A percentile compares a stretch with the other conserved stretches of the same genome.
These are phyloP conservation scores for Bufotes viridis DNA, from an alignment of 2,797 vertebrate species.

Conservation along the genomic window DNA sequence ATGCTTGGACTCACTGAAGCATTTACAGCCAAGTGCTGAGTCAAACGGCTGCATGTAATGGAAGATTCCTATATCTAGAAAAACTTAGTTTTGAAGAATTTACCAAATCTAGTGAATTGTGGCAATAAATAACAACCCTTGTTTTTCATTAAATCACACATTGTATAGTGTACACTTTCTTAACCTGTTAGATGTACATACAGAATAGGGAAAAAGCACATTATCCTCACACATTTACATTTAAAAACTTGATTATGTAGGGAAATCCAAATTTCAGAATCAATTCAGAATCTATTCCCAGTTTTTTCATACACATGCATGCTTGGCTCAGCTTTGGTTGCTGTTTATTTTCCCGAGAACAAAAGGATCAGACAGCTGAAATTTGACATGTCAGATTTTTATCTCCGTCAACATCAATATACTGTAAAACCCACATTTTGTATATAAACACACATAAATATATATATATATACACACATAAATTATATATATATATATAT, in stretches of 20 bases:
- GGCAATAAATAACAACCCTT: slow-evolving; percentile 32
- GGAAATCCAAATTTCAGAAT: background rate
- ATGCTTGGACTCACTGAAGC: slow-evolving; percentile 49
- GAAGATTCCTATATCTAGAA: slow-evolving; percentile 40
- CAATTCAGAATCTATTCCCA: too few relatives aligned
- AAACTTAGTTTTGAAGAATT: slow-evolving; percentile 42
- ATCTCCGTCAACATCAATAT: too few relatives aligned
- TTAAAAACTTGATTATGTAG: slow-evolving; percentile 13
- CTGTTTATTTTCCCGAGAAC: too few relatives aligned
- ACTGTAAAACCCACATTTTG: too few relatives aligned
- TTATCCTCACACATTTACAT: slow-evolving; percentile 10
- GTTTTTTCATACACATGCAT: too few relatives aligned
- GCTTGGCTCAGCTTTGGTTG: too few relatives aligned
- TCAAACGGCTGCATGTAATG: slow-evolving; percentile 44
- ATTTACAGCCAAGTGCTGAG: slow-evolving; percentile 57
- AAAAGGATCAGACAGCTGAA: too few relatives aligned
- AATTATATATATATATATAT: too few relatives aligned
- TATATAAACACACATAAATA: too few relatives aligned
- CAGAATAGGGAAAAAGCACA: background rate
- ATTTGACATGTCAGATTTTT: too few relatives aligned
- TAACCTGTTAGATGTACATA: slow-evolving; percentile 25
- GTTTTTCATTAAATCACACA: slow-evolving; percentile 39
- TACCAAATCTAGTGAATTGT: slow-evolving; percentile 36
- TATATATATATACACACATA: too few relatives aligned
- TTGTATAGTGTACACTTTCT: slow-evolving; percentile 32